A percentile compares a stretch with the other conserved stretches of the same genome.
These are phyloP conservation scores for Notocelia uddmanniana DNA, from an alignment of 2,888 invertebrate genomes.

Conservation along the genomic window DNA sequence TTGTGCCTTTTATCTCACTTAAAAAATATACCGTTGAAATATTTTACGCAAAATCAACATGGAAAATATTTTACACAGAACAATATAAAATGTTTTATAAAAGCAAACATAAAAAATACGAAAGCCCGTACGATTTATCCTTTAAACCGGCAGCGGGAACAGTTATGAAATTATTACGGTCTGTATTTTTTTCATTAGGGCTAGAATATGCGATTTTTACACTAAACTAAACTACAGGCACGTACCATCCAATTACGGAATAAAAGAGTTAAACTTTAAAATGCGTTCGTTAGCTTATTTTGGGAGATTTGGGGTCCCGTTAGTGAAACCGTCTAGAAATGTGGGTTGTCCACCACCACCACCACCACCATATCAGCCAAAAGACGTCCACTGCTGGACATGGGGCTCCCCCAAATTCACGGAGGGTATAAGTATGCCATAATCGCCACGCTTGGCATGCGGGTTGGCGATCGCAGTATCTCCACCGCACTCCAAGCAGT, in stretches of 20 bases:
- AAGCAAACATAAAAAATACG: not conserved
- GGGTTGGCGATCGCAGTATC: too few species aligned
- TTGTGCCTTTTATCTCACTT: not conserved
- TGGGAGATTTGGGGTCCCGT: not conserved
- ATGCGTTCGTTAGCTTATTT: conserved; percentile 9
- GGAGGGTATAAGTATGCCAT: too few species aligned
- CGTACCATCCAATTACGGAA: conserved; percentile 8
- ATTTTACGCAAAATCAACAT: not conserved
- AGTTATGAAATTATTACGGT: conserved; percentile 2
- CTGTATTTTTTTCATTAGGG: not conserved
- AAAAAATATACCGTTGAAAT: not conserved
- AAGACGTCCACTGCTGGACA: too few species aligned
- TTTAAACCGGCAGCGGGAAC: not conserved
- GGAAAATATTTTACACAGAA: not conserved
- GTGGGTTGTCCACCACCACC: too few species aligned
- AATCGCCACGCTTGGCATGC: too few species aligned
- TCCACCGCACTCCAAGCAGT: too few species aligned
- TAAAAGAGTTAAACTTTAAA: conserved; percentile 18
- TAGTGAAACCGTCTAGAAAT: not conserved
- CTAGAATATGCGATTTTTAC: conserved; percentile 11
- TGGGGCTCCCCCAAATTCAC: too few species aligned
- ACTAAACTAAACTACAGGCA: conserved; percentile 10
- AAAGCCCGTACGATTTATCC: not conserved
- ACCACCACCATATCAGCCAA: too few species aligned
- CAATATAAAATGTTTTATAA: conserved; percentile 8